A percentile compares a stretch with the other conserved stretches of the same genome.
phyloP scores from a whole-genome alignment of 2,113 vertebrate genomes.

The Bubalus kerabau region DNA sequence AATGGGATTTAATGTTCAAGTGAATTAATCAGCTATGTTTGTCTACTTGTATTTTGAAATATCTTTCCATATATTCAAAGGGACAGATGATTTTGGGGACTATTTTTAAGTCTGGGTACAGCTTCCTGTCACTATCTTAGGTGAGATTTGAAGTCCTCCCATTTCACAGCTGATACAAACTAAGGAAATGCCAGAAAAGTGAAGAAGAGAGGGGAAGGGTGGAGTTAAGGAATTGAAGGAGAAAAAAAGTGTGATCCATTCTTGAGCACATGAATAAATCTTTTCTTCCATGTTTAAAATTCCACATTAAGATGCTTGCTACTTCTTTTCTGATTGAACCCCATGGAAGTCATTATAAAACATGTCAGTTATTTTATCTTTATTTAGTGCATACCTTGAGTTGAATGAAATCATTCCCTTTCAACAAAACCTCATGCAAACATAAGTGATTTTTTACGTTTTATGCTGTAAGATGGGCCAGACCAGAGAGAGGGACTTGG shows the following conservation, averaged over 20 bases:
- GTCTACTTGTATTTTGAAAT: neutral
- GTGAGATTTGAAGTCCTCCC: neutral
- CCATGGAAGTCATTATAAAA: neutral
- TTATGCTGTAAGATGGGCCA: neutral
- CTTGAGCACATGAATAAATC: neutral
- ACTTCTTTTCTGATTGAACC: neutral
- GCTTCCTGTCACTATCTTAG: neutral
- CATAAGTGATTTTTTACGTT: neutral
- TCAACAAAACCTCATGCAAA: neutral
- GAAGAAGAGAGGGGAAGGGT: neutral
- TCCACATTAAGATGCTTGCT: neutral
- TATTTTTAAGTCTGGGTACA: neutral
- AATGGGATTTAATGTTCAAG: neutral
- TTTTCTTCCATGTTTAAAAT: neutral
- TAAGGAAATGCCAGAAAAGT: neutral
- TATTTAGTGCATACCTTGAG: neutral
- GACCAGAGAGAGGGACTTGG: neutral
- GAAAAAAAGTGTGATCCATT: neutral
- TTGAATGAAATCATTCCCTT: neutral
- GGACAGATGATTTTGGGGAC: neutral
- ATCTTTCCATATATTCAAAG: neutral
- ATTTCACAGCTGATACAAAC: neutral
- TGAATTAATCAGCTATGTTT: neutral
- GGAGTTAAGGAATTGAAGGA: neutral
- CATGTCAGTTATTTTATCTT: neutral